These are phyloP conservation scores for Microcebus lehilahytsara DNA, from an alignment of 2,113 vertebrate genomes.

Conservation along the genomic window DNA sequence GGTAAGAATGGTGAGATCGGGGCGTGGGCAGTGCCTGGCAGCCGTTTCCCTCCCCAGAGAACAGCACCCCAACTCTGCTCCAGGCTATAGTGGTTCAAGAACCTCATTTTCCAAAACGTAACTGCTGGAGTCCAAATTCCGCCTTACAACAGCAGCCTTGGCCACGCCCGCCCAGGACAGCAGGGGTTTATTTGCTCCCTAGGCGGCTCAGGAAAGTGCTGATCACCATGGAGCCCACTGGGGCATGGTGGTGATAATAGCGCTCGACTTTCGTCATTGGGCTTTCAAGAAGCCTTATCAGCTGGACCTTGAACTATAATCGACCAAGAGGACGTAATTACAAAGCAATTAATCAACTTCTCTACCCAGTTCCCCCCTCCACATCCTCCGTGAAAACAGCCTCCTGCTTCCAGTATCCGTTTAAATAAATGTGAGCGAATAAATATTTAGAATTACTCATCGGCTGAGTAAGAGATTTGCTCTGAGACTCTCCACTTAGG, in stretches of 20 bases:
- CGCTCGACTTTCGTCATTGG: neutral
- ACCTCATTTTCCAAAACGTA: neutral
- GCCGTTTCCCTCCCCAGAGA: neutral
- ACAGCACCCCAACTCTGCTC: neutral
- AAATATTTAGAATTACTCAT: neutral
- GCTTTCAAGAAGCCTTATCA: neutral
- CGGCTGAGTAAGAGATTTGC: neutral
- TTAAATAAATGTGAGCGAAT: neutral
- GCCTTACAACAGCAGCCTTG: neutral
- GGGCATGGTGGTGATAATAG: neutral
- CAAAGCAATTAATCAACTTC: neutral
- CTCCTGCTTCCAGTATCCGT: neutral
- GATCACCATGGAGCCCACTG: rapidly evolving
- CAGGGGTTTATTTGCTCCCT: neutral
- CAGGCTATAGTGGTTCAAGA: neutral
- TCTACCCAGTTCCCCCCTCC: neutral
- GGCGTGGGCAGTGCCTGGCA: neutral
- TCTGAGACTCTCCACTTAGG: neutral
- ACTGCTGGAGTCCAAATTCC: neutral
- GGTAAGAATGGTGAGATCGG: neutral
- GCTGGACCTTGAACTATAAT: neutral
- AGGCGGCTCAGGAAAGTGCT: neutral
- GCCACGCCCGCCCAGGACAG: neutral
- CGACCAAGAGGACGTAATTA: neutral
- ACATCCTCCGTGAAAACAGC: neutral